phyloP scores from a whole-genome alignment of 1,140 invertebrate species.

The Musca vetustissima region DNA sequence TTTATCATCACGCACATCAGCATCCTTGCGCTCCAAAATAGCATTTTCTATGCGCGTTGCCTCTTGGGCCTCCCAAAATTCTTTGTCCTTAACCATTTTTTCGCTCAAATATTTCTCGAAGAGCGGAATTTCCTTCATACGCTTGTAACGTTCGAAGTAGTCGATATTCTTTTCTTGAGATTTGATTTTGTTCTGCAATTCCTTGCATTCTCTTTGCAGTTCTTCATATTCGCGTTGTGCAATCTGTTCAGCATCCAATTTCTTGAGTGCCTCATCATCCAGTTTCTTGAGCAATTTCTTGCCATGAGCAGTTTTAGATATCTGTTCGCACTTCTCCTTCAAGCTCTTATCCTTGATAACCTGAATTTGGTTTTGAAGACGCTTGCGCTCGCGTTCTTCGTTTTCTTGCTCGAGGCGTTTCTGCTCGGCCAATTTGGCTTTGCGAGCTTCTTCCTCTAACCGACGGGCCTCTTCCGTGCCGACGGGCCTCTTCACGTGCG shows the following conservation, averaged over 20 bases:
- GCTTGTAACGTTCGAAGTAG: constrained; percentile 90
- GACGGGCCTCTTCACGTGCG: constrained; percentile 82
- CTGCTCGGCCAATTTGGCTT: constrained; percentile 81
- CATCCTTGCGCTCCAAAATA: constrained; percentile 80
- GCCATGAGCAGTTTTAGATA: constrained; percentile 85
- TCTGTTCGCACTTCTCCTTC: constrained; percentile 86
- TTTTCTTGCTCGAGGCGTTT: constrained; percentile 84
- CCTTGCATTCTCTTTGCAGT: constrained; percentile 83
- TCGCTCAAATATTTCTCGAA: constrained; percentile 84
- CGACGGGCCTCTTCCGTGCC: constrained; percentile 85
- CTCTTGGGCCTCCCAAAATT: constrained; percentile 92
- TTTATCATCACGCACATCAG: too few species aligned
- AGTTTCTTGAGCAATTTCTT: constrained; percentile 89
- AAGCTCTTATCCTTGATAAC: constrained; percentile 81
- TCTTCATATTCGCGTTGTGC: constrained; percentile 84
- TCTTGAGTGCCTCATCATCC: constrained; percentile 88
- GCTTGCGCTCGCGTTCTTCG: constrained; percentile 77
- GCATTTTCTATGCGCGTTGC: constrained; percentile 81
- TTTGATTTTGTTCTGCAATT: constrained; percentile 84
- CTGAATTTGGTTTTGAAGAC: constrained; percentile 79
- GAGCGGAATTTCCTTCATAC: constrained; percentile 90
- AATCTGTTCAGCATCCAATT: constrained; percentile 82
- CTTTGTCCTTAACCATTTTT: constrained; percentile 76
- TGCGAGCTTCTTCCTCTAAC: constrained; percentile 79
- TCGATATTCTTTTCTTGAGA: constrained; percentile 93